Evolutionary conservation across 2,113 vertebrate genomes (phyloP), one percentile per base, ranked within the genome.

Genomic region (Archocentrus centrarchus): DNA sequence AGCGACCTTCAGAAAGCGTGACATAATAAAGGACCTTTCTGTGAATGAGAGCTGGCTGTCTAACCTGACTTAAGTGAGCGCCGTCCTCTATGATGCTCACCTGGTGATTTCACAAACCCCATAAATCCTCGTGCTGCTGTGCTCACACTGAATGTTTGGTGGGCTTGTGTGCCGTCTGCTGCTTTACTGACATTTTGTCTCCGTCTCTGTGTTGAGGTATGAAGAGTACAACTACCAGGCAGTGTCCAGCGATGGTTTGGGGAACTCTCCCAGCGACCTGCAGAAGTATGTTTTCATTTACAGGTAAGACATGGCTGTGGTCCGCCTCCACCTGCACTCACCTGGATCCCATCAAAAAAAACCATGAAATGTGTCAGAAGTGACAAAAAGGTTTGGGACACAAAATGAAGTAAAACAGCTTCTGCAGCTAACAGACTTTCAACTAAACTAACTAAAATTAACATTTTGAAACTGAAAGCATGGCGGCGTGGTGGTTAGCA

Each of bases 201-300:
- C 22, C n/a, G 5, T 70, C 3, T 78, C 8, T 59, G 3, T 83
- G 9, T 88, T 44, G 20, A 94, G 93, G 83, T 91, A 93, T 57
- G 88, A 91, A 1, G 1, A n/a, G 0, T 22, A 39, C 50, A 0
- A 0, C 13, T 95, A 93, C 68, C 0, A 27, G 7, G 39, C 59
- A 0, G 64, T 93, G 30, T 70, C 92, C 82, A 94, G 94, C 62
- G 6, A 59, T 7, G 13, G 30, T 80, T 78, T 94, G 84, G 94
- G 94, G 17, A 88, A 58, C 1, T 24, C 82, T 4, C 0, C 80
- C 0, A 2, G 1, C 0, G 37, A 92, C 83, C 60, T 89, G 86
- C 87, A 93, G 87, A 77, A 93, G 39, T 95, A 93, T 4, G 91
- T 94, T 11, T 95, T 92, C 88, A 64, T 94, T 66, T 94, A 93